phyloP scores from a whole-genome alignment of 2,888 invertebrate genomes.

The Nezara viridula region DNA sequence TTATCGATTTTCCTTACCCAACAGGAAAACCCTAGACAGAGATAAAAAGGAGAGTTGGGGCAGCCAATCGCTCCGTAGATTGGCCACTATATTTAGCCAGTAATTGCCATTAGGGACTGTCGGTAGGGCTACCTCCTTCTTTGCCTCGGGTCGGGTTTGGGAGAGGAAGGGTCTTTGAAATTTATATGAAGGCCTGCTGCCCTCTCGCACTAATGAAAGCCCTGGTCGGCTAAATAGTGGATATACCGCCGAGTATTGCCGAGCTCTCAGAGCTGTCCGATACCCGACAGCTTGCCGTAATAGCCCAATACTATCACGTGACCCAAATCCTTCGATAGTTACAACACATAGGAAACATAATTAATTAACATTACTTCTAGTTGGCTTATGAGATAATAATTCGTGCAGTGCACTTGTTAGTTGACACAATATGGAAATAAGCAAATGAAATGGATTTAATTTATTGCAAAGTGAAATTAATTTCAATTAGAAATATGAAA shows the following conservation, averaged over 20 bases:
- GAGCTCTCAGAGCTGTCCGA: background rate
- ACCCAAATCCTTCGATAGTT: background rate
- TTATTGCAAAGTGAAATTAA: too few relatives aligned
- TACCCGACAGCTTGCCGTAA: background rate
- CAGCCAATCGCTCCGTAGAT: background rate
- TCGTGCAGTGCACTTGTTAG: too few relatives aligned
- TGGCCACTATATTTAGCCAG: conserved; percentile 19
- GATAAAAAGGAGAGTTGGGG: background rate
- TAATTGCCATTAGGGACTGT: conserved; percentile 6
- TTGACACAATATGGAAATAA: too few relatives aligned
- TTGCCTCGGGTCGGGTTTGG: background rate
- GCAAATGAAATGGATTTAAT: too few relatives aligned
- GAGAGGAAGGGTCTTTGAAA: background rate
- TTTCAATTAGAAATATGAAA: too few relatives aligned
- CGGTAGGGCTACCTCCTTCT: background rate
- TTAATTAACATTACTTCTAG: too few relatives aligned
- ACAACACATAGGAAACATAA: too few relatives aligned
- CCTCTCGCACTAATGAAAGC: conserved; percentile 22
- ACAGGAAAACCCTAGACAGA: background rate
- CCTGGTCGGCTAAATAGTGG: conserved; percentile 1
- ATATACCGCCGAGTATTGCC: background rate
- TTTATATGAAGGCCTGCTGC: conserved; percentile 6
- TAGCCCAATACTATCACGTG: background rate
- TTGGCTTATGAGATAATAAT: too few relatives aligned
- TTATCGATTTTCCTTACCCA: background rate